Base-by-base conservation (phyloP, 2,113 vertebrate species). In the Dasypus novemcinctus region DNA sequence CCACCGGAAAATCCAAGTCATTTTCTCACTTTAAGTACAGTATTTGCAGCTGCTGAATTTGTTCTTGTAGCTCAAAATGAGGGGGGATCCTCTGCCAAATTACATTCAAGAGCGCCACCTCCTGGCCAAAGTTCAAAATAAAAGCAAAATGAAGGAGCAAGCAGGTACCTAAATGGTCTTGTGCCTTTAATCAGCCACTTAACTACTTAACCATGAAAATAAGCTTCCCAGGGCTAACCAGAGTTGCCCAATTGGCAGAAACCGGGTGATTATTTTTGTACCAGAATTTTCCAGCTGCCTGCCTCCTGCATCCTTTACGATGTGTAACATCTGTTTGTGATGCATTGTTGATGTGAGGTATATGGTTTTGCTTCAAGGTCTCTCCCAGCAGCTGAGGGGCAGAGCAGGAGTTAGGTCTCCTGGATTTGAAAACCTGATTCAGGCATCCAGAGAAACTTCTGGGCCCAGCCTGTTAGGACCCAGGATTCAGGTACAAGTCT, bases 161-260 rank as follows among this genome's bases (percentile, higher is more conserved):
- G 82, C 95, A 96, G 95, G 89, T 91, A 95, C 82, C 78, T 95
- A 89, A 86, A 95, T 43, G 52, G 57, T 93, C 85, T 96, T 92
- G 61, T 72, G 93, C 93, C 88, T 97, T 97, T 97, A 97, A 97
- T 97, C 96, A 97, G 93, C 81, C 3, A 79, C 93, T 96, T 96
- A 97, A 96, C 91, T 95, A 94, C 95, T 97, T 97, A 96, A 96
- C 94, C 91, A 93, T 90, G 97, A 96, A 97, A 96, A 97, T 82
- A 69, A 97, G 97, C 86, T 97, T 96, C 96, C 91, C 59, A 79
- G 59, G 93, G 97, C 89, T 96, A 97, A 97, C 94, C 94, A 97
- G 86, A 96, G 89, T 71, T 94, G 86, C 96, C 95, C 89, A 94
- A 95, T 94, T 97, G 96, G 97, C 97, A 95, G 86, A 96, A 95